A percentile compares a stretch with the other conserved stretches of the same genome.
phyloP scores from a whole-genome alignment of 2,888 invertebrate genomes.

The Doris montereyensis region DNA sequence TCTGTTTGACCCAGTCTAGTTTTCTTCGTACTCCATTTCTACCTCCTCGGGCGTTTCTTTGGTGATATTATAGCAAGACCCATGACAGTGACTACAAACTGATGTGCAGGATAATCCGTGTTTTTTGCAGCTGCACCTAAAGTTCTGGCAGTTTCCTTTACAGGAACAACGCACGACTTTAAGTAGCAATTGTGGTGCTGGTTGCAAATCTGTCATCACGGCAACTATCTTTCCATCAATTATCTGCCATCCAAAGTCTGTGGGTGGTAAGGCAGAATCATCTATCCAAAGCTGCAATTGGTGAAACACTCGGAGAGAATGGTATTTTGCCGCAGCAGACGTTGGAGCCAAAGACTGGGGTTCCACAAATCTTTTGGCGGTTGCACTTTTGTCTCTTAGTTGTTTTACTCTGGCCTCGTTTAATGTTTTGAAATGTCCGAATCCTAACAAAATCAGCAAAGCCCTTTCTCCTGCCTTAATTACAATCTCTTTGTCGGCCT shows the following conservation, averaged over 20 bases:
- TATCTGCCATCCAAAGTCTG: constrained; percentile 25
- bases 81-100: no score
- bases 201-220: neutral
- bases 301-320: neutral
- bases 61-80: no score
- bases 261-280: no score
- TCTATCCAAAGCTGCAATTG: no score
- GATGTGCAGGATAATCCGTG: constrained; percentile 20
- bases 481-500: neutral
- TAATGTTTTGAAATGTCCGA: neutral
- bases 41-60: no score
- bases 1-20: no score
- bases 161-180: constrained; percentile 13
- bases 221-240: neutral
- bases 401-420: neutral
- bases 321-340: constrained; percentile 31
- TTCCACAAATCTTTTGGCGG: neutral
- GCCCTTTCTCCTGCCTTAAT: constrained; percentile 5
- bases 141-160: constrained; percentile 11
- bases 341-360: constrained; percentile 23
- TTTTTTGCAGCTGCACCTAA: constrained; percentile 15
- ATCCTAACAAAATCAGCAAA: neutral
- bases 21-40: no score
- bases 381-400: constrained; percentile 11
- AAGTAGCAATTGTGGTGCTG: constrained; percentile 21